These are phyloP conservation scores for Pseudococcus viburni DNA, from an alignment of 2,888 invertebrate genomes.

Conservation along the genomic window DNA sequence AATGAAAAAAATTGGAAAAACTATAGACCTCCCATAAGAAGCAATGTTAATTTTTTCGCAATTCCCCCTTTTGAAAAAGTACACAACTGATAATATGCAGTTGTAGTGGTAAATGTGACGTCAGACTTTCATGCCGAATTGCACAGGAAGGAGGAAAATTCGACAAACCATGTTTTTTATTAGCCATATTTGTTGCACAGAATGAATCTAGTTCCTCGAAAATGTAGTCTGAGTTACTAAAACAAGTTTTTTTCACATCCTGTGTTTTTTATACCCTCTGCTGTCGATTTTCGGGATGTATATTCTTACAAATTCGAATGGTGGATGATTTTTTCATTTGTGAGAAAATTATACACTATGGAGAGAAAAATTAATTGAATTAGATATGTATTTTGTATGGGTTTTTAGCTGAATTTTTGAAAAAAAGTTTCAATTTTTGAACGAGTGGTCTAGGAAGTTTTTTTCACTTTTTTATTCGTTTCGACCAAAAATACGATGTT, in stretches of 20 bases:
- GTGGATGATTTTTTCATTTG: not conserved
- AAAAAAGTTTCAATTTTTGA: too few species aligned
- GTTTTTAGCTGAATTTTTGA: too few species aligned
- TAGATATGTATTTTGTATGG: not conserved
- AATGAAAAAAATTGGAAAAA: too few species aligned
- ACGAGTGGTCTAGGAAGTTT: too few species aligned
- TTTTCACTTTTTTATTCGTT: not conserved
- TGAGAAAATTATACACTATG: not conserved
- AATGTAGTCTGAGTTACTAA: slow-evolving; percentile 2
- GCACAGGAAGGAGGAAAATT: slow-evolving; percentile 21
- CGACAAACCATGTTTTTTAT: slow-evolving; percentile 45
- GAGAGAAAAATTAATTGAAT: slow-evolving; percentile 36
- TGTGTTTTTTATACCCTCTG: not conserved
- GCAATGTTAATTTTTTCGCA: too few species aligned
- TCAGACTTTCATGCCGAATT: too few species aligned
- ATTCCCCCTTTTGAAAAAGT: too few species aligned
- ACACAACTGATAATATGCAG: too few species aligned
- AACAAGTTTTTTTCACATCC: not conserved
- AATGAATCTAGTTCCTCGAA: not conserved
- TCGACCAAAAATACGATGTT: too few species aligned
- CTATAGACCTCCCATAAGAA: too few species aligned
- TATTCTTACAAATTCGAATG: not conserved
- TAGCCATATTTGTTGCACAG: slow-evolving; percentile 8
- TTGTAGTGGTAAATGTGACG: too few species aligned
- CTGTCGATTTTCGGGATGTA: not conserved